Evolutionary conservation across 2,113 vertebrate species (phyloP).

Genomic region (Brienomyrus longianalis): DNA sequence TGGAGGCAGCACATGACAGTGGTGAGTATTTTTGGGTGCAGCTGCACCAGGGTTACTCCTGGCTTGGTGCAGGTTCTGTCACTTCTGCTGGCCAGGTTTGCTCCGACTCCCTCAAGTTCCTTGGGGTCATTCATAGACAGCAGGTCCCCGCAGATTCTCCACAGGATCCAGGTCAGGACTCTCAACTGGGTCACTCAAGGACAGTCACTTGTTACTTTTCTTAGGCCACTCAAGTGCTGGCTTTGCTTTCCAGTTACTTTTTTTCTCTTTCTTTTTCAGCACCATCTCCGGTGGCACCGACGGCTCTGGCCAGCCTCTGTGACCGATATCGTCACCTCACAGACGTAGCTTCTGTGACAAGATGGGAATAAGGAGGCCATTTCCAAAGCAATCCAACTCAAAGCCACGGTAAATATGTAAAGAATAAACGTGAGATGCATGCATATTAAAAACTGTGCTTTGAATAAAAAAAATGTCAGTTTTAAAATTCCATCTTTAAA

Average conservation of each 20-base stretch:
- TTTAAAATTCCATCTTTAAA: slow-evolving; percentile 1
- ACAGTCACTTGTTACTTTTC: not conserved
- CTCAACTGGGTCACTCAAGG: not conserved
- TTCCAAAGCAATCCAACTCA: not conserved
- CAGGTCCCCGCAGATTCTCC: not conserved
- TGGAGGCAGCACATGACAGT: not conserved
- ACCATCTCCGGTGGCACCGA: not conserved
- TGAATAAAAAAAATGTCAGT: not conserved
- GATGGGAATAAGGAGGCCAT: not conserved
- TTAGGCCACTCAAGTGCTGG: not conserved
- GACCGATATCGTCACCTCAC: not conserved
- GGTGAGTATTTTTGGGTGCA: not conserved
- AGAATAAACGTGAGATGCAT: not conserved
- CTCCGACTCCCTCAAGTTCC: not conserved
- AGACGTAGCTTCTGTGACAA: not conserved
- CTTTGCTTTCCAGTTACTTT: not conserved
- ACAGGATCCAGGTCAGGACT: not conserved
- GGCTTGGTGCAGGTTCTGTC: not conserved
- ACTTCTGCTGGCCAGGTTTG: not conserved
- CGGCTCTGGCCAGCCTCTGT: not conserved
- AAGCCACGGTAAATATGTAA: not conserved
- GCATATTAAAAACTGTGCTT: not conserved
- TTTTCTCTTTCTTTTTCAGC: not conserved
- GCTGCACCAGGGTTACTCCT: not conserved
- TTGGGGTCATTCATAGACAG: not conserved